A percentile compares a stretch with the other conserved stretches of the same genome.
phyloP scores from a whole-genome alignment of 2,113 vertebrate genomes.

The Nerophis lumbriciformis region DNA sequence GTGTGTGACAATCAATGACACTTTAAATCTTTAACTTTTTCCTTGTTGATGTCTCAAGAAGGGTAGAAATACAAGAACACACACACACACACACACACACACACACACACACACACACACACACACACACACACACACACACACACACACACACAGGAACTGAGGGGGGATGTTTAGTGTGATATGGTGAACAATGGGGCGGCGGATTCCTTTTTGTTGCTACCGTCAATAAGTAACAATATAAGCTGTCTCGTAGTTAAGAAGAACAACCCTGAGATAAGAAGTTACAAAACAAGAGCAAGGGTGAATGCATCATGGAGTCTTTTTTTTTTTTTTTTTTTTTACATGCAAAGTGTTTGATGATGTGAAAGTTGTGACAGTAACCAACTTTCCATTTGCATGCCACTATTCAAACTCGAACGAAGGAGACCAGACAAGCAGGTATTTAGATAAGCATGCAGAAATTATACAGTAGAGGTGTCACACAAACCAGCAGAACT shows the following conservation, averaged over 20 bases:
- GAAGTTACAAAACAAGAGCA: background rate
- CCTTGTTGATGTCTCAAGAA: no score
- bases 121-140: conserved; percentile 9
- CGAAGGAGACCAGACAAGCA: conserved; percentile 4
- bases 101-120: no score
- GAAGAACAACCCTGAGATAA: background rate
- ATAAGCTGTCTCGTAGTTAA: background rate
- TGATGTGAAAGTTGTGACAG: conserved; percentile 28
- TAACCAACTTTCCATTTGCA: conserved; percentile 24
- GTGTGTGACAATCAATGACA: no score
- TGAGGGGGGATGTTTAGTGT: conserved; percentile 35
- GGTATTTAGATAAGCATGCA: conserved; percentile 13
- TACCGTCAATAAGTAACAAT: background rate
- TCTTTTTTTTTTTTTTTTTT: no score
- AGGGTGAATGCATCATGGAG: background rate
- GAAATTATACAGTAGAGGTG: background rate
- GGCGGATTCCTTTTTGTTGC: conserved; percentile 12
- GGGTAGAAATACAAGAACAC: background rate
- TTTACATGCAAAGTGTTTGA: background rate
- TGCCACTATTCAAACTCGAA: conserved; percentile 1
- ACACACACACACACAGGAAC: conserved; percentile 41
- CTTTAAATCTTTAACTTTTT: no score
- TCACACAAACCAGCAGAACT: background rate
- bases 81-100: conserved; percentile 13
- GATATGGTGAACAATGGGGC: conserved; percentile 55